Base-by-base conservation (phyloP, 2,797 vertebrate genomes). In the Selene dorsalis region DNA sequence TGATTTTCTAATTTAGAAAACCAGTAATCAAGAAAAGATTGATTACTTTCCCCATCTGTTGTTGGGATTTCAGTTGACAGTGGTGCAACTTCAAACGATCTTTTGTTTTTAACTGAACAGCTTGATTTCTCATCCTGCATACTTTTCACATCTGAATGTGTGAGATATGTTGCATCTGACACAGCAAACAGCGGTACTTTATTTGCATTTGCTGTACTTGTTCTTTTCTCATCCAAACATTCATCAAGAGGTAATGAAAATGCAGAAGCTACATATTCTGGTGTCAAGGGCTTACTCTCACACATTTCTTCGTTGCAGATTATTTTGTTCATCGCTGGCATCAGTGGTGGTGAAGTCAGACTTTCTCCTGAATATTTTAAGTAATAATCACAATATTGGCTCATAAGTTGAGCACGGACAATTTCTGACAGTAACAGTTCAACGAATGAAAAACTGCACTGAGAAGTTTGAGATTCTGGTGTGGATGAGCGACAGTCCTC, bases 361-460 rank as follows among this genome's bases (percentile, higher is more conserved):
- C 53, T 75, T 43, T 2, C 87, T 30, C 84, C 78, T 77, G 85
- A 88, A 84, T 93, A 93, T 2, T 45, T 48, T 56, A 93, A 85
- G 88, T 80, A 92, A 84, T 92, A 94, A 86, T 93, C 57, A 87
- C 93, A 94, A 74, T 88, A 76, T 68, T 94, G 90, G 55, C 58
- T 84, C 69, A 55, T 80, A 24, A 94, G 90, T 79, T 91, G 64
- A 28, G 71, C 32, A 10, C 91, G 89, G 14, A 71, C 55, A 72
- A 82, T 66, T 86, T 91, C 83, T 83, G 91, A 92, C 14, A 91
- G 77, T 24, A 91, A 55, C 12, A 94, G 80, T 68, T 94, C 91
- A 75, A 93, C 84, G 84, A 94, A 93, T 80, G 93, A 94, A 55
- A 89, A 94, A 90, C 93, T 92, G 68, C 88, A 91, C 66, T 92